phyloP scores from a whole-genome alignment of 2,113 vertebrate genomes.

The Chamaea fasciata region DNA sequence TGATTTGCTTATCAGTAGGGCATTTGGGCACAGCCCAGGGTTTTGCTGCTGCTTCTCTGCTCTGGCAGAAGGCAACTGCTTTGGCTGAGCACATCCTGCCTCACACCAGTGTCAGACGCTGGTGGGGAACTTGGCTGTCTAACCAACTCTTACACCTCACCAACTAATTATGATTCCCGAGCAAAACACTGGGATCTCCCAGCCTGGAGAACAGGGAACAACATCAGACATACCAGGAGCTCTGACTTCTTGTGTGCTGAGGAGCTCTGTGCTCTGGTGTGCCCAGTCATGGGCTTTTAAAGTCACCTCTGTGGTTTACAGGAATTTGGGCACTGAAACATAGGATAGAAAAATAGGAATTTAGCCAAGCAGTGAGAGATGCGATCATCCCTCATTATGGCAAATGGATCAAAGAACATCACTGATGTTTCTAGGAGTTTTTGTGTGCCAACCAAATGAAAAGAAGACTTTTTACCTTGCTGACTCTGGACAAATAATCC shows the following conservation, averaged over 20 bases:
- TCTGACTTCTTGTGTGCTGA: background rate
- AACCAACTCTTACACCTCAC: background rate
- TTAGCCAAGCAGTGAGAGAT: background rate
- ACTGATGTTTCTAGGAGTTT: background rate
- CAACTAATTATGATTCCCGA: background rate
- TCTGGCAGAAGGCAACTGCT: background rate
- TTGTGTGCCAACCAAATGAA: background rate
- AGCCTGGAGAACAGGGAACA: background rate
- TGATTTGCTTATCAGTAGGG: background rate
- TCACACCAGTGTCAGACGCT: fast-evolving
- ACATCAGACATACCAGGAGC: background rate
- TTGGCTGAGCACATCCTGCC: background rate
- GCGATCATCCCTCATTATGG: background rate
- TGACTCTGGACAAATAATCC: background rate
- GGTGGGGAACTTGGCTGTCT: background rate
- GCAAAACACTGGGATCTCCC: background rate
- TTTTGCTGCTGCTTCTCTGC: background rate
- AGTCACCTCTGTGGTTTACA: background rate
- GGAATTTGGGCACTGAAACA: background rate
- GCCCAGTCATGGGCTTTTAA: background rate
- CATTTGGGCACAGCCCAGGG: background rate
- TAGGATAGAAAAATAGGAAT: background rate
- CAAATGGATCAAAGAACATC: background rate
- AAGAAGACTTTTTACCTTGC: background rate
- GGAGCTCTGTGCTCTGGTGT: background rate